Conservation (phyloP, 2,797 vertebrate species). For the Gephyroberyx darwinii region DNA sequence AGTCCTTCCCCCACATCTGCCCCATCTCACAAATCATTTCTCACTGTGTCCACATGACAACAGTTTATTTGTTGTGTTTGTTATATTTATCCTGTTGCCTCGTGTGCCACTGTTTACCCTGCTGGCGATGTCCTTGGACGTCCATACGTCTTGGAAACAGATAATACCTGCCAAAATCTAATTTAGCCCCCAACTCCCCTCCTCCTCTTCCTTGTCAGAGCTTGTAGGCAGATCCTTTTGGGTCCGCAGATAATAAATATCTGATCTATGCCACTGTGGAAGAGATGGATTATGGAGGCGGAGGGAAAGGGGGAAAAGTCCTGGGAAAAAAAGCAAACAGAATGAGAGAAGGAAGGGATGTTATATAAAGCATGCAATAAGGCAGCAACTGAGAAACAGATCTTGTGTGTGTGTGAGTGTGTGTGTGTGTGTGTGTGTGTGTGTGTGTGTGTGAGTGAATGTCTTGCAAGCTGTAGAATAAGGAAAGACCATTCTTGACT, state of each 20-base stretch:
- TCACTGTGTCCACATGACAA: conserved; percentile 25
- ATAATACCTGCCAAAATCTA: conserved; percentile 79
- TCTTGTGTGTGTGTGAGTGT: conserved; percentile 1
- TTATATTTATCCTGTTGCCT: conserved; percentile 66
- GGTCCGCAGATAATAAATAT: conserved; percentile 68
- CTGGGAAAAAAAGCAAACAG: conserved; percentile 13
- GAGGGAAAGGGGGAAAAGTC: neutral
- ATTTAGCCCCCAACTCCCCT: conserved; percentile 52
- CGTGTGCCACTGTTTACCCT: conserved; percentile 76
- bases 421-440: neutral
- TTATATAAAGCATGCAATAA: neutral
- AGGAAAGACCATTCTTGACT: neutral
- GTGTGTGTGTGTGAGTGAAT: neutral
- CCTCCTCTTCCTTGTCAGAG: conserved; percentile 44
- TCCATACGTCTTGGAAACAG: conserved; percentile 75
- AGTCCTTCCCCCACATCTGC: neutral
- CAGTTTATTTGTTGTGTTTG: conserved; percentile 43
- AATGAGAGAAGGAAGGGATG: neutral
- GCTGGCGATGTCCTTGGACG: conserved; percentile 71
- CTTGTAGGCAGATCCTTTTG: conserved; percentile 68
- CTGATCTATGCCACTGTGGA: conserved; percentile 35
- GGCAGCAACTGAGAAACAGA: neutral
- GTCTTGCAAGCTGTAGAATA: too few relatives aligned
- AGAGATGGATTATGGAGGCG: conserved; percentile 26
- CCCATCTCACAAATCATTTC: conserved; percentile 13